Percentiles rank a stretch among this genome's conserved stretches.
Evolutionary conservation across 2,888 invertebrate genomes (phyloP).

Genomic region (Sesamia inferens): DNA sequence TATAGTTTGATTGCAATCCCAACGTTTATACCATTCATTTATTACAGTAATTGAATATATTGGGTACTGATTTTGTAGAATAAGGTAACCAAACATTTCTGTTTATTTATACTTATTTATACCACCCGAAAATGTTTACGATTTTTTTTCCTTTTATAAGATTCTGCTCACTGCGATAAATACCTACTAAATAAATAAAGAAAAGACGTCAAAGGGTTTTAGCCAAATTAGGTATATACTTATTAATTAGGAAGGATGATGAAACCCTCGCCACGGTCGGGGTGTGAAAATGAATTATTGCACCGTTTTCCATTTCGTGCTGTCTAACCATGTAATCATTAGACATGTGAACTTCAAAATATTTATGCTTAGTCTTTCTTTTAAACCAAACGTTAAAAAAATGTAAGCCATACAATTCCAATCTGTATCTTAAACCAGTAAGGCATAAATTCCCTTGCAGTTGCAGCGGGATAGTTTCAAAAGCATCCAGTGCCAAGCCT

Average conservation of each 20-base stretch:
- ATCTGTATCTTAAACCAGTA: constrained; percentile 38
- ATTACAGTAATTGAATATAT: not conserved
- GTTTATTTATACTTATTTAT: no score
- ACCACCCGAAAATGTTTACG: no score
- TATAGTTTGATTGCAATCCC: not conserved
- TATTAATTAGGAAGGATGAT: no score
- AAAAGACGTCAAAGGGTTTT: not conserved
- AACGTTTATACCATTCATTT: not conserved
- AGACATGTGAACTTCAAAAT: no score
- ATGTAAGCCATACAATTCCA: constrained; percentile 24
- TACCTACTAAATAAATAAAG: not conserved
- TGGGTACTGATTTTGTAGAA: not conserved
- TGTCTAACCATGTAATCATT: no score
- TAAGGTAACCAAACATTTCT: not conserved
- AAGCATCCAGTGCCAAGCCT: constrained; percentile 62
- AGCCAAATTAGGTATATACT: not conserved
- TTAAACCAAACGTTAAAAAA: constrained; percentile 34
- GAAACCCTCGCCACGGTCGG: no score
- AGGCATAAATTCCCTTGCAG: constrained; percentile 43
- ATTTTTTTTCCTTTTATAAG: not conserved
- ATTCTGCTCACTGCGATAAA: no score
- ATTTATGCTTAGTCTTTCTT: constrained; percentile 22
- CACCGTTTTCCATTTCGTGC: no score
- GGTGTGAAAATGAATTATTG: no score
- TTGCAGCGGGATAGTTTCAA: constrained; percentile 48